phyloP scores from a whole-genome alignment of 2,797 vertebrate species.

The Apodemus agrarius region DNA sequence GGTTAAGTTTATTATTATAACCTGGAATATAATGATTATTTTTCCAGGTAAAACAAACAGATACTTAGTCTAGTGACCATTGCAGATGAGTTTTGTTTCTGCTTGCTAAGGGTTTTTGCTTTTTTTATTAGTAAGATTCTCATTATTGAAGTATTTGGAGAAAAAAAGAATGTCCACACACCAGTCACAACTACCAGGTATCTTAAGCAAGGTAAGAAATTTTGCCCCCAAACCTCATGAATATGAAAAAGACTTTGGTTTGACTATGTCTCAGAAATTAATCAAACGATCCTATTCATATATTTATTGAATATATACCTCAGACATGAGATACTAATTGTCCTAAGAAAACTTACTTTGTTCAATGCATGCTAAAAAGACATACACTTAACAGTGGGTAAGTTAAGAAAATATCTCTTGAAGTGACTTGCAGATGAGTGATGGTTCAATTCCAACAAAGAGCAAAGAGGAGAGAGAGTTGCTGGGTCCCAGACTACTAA shows the following conservation, averaged over 20 bases:
- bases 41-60: conserved; percentile 44
- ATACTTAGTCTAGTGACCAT: conserved; percentile 44
- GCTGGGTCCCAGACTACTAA: background rate
- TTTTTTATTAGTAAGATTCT: background rate
- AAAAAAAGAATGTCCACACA: background rate
- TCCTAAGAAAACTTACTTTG: conserved; percentile 52
- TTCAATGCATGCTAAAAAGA: background rate
- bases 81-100: conserved; percentile 50
- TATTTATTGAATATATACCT: conserved; percentile 52
- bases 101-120: background rate
- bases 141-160: conserved; percentile 28
- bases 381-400: background rate
- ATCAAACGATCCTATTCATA: conserved; percentile 51
- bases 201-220: conserved; percentile 21
- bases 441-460: background rate
- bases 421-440: background rate
- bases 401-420: background rate
- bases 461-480: background rate
- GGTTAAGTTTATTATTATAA: conserved; percentile 49
- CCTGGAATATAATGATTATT: conserved; percentile 49
- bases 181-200: background rate
- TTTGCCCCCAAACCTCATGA: conserved; percentile 37
- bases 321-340: background rate
- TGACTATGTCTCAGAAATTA: conserved; percentile 61
- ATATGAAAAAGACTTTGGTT: conserved; percentile 51